Evolutionary conservation across 37 sponge, comb jelly and placozoan genomes (phyloP).

Genomic region (Halichondria panicea): DNA sequence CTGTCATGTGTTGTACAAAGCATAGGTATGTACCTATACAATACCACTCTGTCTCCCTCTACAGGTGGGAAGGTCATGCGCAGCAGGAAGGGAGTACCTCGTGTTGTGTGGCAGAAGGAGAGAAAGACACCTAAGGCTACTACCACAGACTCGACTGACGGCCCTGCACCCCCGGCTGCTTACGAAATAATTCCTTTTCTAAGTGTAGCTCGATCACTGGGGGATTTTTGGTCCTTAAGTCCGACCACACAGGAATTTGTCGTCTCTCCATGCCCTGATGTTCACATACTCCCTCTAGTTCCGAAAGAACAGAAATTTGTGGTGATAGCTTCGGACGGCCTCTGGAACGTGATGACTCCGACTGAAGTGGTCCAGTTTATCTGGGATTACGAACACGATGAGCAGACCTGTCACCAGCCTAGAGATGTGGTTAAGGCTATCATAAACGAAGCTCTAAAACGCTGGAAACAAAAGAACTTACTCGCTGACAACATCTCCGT

Average conservation of each 20-base stretch:
- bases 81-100: conserved; percentile 39
- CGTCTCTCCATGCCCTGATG: conserved; percentile 77
- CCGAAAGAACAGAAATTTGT: conserved; percentile 47
- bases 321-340: conserved; percentile 67
- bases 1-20: too few species aligned
- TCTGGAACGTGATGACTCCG: conserved; percentile 67
- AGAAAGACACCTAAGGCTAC: too few species aligned
- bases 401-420: background rate
- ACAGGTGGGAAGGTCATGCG: conserved; percentile 37
- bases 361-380: conserved; percentile 56
- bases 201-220: conserved; percentile 72
- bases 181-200: conserved; percentile 68
- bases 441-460: conserved; percentile 44
- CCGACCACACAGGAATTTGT: conserved; percentile 40
- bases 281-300: conserved; percentile 28
- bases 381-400: conserved; percentile 10
- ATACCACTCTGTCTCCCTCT: background rate
- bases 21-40: too few species aligned
- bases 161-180: background rate
- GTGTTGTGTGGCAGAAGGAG: conserved; percentile 73
- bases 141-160: conserved; percentile 27
- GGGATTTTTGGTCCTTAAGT: conserved; percentile 81
- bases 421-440: conserved; percentile 46
- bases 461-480: conserved; percentile 36
- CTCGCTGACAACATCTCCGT: conserved; percentile 72